These are phyloP conservation scores for Balaeniceps rex DNA, from an alignment of 2,113 vertebrate species.

Conservation along the genomic window DNA sequence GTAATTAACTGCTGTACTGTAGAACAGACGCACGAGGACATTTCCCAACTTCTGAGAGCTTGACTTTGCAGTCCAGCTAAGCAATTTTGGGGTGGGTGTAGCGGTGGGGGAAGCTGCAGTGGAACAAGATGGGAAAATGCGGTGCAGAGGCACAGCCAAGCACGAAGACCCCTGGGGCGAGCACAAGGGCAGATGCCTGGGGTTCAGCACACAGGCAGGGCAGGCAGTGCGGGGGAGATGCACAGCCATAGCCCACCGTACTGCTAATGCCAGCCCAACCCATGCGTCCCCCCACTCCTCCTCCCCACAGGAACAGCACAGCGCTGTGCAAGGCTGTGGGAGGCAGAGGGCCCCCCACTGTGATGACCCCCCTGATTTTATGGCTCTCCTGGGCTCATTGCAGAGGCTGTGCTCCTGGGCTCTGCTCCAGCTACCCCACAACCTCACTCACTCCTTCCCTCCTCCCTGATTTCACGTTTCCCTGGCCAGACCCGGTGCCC, in stretches of 20 bases:
- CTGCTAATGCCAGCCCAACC: neutral
- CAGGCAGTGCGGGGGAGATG: neutral
- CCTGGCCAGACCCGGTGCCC: neutral
- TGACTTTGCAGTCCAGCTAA: neutral
- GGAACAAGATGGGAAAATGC: fast-evolving
- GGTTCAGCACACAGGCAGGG: neutral
- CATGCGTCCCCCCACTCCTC: fast-evolving
- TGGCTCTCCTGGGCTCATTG: neutral
- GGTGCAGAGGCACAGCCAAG: neutral
- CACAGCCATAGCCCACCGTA: neutral
- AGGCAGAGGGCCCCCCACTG: neutral
- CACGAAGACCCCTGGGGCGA: neutral
- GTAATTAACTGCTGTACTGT: neutral
- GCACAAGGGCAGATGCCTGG: fast-evolving
- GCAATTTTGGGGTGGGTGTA: neutral
- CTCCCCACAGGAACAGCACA: neutral
- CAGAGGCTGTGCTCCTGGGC: neutral
- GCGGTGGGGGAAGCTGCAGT: neutral
- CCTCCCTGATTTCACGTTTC: neutral
- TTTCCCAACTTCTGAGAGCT: neutral
- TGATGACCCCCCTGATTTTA: neutral
- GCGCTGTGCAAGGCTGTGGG: neutral
- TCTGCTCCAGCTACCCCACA: neutral
- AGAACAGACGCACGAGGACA: neutral
- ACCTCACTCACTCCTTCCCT: neutral